Conservation (phyloP, 2,797 vertebrate genomes). For the Halcyon smyrnensis region DNA sequence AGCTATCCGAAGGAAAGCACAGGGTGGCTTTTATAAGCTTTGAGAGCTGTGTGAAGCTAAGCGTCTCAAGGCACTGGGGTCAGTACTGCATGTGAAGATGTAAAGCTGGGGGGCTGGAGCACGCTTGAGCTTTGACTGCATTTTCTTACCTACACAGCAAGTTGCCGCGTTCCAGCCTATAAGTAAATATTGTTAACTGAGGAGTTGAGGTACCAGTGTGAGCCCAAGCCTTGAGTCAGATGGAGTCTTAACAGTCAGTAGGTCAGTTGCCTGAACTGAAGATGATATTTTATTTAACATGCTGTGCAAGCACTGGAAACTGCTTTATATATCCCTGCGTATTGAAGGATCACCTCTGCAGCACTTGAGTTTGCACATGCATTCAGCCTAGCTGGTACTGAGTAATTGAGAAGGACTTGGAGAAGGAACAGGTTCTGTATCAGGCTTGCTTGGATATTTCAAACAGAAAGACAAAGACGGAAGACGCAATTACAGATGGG, state of each 20-base stretch:
- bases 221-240: not conserved
- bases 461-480: not conserved
- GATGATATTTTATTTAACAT: not conserved
- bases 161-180: not conserved
- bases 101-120: not conserved
- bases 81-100: not conserved
- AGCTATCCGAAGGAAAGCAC: not conserved
- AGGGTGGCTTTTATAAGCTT: not conserved
- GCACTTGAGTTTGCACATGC: not conserved
- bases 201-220: not conserved
- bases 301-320: not conserved
- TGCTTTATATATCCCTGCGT: not conserved
- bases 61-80: not conserved
- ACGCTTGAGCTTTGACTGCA: not conserved
- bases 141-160: not conserved
- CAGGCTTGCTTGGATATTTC: not conserved
- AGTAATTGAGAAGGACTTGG: not conserved
- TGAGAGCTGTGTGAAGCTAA: not conserved
- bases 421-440: not conserved
- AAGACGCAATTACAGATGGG: not conserved
- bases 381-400: not conserved
- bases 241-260: not conserved
- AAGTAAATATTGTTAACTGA: not conserved
- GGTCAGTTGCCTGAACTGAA: not conserved
- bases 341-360: not conserved